Base-by-base conservation (phyloP, 92 coral and sea anemone species). In the Siderastrea siderea region DNA sequence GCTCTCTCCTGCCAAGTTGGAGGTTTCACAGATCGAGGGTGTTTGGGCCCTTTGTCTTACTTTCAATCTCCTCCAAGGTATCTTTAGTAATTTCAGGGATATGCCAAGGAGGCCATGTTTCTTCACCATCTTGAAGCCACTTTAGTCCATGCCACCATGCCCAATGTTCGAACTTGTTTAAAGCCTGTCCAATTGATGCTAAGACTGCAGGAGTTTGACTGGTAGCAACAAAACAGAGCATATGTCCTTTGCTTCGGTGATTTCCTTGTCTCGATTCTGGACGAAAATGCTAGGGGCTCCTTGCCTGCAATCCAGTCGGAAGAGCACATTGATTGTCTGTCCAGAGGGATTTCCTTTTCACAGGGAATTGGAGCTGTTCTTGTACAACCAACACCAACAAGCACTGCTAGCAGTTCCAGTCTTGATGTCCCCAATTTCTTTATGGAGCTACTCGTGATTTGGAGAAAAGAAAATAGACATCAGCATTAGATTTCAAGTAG, bases 31-130 rank as follows among this genome's bases (percentile, higher is more conserved):
- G 62, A 26, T 26, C 38, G 38, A 74, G 6, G 47, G 79, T 74
- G n/a, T 69, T 74, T 52, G 78, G 17, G 46, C 79, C 79, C 79
- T 74, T 74, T 74, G 78, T 53, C 6, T 52, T 63, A 52, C 79
- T 74, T 74, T 74, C 78, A 74, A 74, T 74, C 78, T 52, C 26
- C 78, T 74, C 78, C 78, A 80, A 71, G 66, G 54, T 80, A 48
- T 80, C 49, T 68, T 68, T 50, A 65, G 74, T 49, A 66, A 66
- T 19, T 19, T 3, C 47, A 44, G 73, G 74, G 55, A 62, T 64
- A 45, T 79, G 58, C 44, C 84, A 62, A 14, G 84, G 63, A 48
- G 85, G 85, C 85, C 85, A 81, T 81, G 85, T 81, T 81, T 81
- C 47, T 45, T 81, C 85, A 81, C 51, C 68, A 76, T 48, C 65